Evolutionary conservation across 2,888 invertebrate species (phyloP), one percentile per base, ranked within the genome.

Genomic region (Tipula vernalis): DNA sequence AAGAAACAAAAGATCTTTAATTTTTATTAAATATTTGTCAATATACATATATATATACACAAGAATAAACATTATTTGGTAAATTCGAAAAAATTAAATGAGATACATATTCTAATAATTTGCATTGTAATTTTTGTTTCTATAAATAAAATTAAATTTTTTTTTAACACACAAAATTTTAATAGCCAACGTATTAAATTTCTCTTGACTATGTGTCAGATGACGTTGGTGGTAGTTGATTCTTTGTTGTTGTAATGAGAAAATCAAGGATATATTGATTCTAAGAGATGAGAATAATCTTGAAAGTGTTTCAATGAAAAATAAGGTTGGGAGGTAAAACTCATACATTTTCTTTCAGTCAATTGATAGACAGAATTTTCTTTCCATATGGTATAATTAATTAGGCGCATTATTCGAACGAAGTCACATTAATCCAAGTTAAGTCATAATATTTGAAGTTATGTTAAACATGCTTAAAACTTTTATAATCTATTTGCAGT

Each of bases 1-100:
- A 86, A 87, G 83, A 87, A 87, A 86, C 57, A 86, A 86, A 87
- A 57, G 4, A 57, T 57, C 12, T 39, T 39, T 39, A 39, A 2
- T 39, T 6, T 39, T 6, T 39, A 39, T 6, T 39, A 44, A 6
- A 44, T 44, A 44, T 44, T 10, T 44, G 6, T 39, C 5, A 6
- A 39, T 39, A 39, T 39, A 39, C 5, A 39, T 39, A 39, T 39
- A 39, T 39, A 39, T 39, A 39, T 42, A 44, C 10, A 8, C 10
- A 39, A 6, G 6, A 6, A 39, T 39, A 39, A 6, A 39, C 0
- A 39, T 39, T 28, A 41, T 41, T 41, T 41, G 47, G 47, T 12
- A 51, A 28, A 87, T 87, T 86, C 39, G n/a, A n/a, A 51, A 51
- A 28, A 28, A 28, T 28, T 28, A 28, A 28, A 28, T 28, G 28